Evolutionary conservation across 1,140 invertebrate genomes (phyloP), one percentile per base, ranked within the genome.

Genomic region (Parapsyche elsis): DNA sequence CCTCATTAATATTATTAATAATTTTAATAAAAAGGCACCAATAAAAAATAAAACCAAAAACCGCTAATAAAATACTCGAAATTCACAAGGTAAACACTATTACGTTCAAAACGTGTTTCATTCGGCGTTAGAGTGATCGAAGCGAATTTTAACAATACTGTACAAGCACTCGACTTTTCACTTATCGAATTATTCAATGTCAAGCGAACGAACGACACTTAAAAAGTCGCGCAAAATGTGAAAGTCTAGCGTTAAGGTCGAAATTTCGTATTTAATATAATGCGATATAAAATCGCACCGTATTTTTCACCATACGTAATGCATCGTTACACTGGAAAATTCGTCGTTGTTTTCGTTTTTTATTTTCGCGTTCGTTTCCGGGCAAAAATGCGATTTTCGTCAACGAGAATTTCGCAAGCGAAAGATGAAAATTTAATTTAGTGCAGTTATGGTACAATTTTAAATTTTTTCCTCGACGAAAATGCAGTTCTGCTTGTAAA

Each of bases 391-490:
- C 24, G 10, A 45, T 38, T 74, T 74, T 49, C 64, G 44, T 23
- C 30, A 49, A 46, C 5, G n/a, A 12, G 44, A 49, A 45, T 23
- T 14, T 46, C 24, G 64, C n/a, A 67, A 16, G 30, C 44, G 38
- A 46, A 74, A 74, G 38, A 19, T 74, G 30, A 74, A 74, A 74
- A 49, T 74, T 74, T 46, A 74, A 74, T 74, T 74, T 74, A 74
- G 71, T 49, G 7, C 71, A 46, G 44, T 23, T 7, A 61, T 19
- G 16, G 57, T 21, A 61, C 57, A 21, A 21, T 61, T 61, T 61
- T 61, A 1, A 19, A 9, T 21, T 61, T n/a, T 61, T 61, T 61
- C 19, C 57, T 61, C 9, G 1, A 38, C 7, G 30, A 21, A 61
- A 61, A 61, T 61, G 57, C 57, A 61, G 57, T 19, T n/a, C n/a